These are phyloP conservation scores for Hirtodrosophila confusa DNA, from an alignment of 2,888 invertebrate species.

Conservation along the genomic window DNA sequence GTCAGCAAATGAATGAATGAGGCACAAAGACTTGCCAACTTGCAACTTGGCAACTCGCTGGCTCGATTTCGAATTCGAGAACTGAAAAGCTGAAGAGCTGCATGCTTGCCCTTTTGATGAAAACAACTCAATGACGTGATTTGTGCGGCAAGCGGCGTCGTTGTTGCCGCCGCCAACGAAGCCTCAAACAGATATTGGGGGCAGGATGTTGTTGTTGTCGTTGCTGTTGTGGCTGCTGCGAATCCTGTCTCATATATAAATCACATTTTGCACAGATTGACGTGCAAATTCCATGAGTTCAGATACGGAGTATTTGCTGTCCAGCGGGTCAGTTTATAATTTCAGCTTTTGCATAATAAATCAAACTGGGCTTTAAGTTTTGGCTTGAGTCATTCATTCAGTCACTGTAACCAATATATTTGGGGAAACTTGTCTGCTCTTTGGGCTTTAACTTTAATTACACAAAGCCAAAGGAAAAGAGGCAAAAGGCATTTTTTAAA, in stretches of 20 bases:
- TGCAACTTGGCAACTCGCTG: slow-evolving; percentile 27
- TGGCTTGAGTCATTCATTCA: slow-evolving; percentile 40
- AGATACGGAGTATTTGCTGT: slow-evolving; percentile 20
- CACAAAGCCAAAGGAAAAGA: slow-evolving; percentile 48
- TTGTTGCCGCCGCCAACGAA: slow-evolving; percentile 66
- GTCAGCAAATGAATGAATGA: slow-evolving; percentile 57
- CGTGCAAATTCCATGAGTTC: slow-evolving; percentile 68
- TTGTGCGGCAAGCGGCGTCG: slow-evolving; percentile 57
- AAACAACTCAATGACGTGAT: slow-evolving; percentile 81
- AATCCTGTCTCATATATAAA: slow-evolving; percentile 67
- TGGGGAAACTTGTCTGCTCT: slow-evolving; percentile 47
- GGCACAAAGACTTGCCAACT: slow-evolving; percentile 33
- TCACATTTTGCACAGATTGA: slow-evolving; percentile 72
- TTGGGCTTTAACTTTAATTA: slow-evolving; percentile 71
- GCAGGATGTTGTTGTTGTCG: slow-evolving; percentile 38
- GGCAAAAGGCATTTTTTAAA: slow-evolving; percentile 70
- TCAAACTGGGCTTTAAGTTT: slow-evolving; percentile 65
- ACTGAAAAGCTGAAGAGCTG: slow-evolving; percentile 18
- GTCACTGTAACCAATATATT: slow-evolving; percentile 41
- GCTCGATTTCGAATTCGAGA: background rate
- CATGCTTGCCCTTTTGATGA: slow-evolving; percentile 80
- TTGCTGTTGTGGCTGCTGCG: slow-evolving; percentile 7
- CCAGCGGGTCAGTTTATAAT: slow-evolving; percentile 40
- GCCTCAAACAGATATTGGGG: slow-evolving; percentile 38
- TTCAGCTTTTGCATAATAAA: slow-evolving; percentile 80